Percentiles rank a stretch among this genome's conserved stretches.
Conservation (phyloP, 2,113 vertebrate species). For the Notechis scutatus region DNA sequence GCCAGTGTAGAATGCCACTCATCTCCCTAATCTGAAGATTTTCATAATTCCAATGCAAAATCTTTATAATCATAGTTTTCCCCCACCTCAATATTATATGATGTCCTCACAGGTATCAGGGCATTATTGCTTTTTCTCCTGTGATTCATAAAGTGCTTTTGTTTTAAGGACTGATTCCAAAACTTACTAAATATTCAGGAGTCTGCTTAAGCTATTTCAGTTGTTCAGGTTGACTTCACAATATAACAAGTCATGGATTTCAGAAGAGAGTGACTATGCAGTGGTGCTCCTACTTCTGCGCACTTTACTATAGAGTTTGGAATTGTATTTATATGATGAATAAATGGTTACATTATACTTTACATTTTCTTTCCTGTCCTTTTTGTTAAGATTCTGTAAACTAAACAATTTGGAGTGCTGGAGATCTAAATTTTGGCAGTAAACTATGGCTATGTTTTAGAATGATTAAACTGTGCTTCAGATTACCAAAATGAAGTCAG, state of each 20-base stretch:
- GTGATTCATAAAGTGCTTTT: not conserved
- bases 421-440: not conserved
- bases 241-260: not conserved
- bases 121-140: not conserved
- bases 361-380: not conserved
- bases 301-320: not conserved
- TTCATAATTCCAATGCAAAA: not conserved
- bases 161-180: not conserved
- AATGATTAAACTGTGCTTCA: not conserved
- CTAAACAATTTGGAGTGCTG: not conserved
- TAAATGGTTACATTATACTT: not conserved
- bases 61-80: not conserved
- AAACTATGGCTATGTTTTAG: not conserved
- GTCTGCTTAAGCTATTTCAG: not conserved
- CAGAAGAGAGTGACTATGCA: not conserved
- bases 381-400: not conserved
- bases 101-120: not conserved
- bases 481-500: not conserved
- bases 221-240: not conserved
- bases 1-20: not conserved
- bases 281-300: not conserved
- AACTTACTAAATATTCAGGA: not conserved
- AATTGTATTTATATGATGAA: not conserved
- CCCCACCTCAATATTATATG: not conserved
- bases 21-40: not conserved